These are phyloP conservation scores for Drosophila nr. perissopoda DNA, from an alignment of 2,888 invertebrate genomes.

Conservation along the genomic window DNA sequence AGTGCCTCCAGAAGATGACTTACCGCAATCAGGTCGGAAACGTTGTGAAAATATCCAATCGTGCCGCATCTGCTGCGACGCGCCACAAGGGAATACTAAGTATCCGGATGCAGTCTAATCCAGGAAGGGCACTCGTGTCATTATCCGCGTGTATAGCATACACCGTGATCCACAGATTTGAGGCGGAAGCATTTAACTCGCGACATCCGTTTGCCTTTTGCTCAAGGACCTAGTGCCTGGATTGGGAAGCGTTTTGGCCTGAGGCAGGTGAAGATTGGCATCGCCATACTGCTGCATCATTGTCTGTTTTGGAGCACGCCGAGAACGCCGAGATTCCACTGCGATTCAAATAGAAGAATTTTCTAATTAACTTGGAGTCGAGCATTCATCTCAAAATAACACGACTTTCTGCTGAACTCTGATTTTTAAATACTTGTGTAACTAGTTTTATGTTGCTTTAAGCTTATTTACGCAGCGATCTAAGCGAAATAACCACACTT, in stretches of 20 bases:
- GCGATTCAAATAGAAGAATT: conserved; percentile 23
- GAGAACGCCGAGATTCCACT: conserved; percentile 36
- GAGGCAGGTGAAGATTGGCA: conserved; percentile 77
- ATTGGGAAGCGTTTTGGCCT: conserved; percentile 82
- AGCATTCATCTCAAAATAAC: conserved; percentile 41
- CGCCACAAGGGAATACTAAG: conserved; percentile 85
- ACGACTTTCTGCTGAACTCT: background rate
- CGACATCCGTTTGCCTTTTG: conserved; percentile 84
- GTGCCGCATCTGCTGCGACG: conserved; percentile 85
- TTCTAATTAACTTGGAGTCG: conserved; percentile 31
- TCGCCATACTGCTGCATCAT: conserved; percentile 48
- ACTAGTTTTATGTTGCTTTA: conserved; percentile 3
- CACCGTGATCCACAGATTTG: conserved; percentile 87
- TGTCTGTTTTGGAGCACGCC: conserved; percentile 37
- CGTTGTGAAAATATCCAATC: conserved; percentile 86
- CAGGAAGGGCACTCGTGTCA: conserved; percentile 80
- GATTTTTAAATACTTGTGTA: background rate
- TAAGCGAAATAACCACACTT: conserved; percentile 4
- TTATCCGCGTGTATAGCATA: conserved; percentile 84
- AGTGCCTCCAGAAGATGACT: conserved; percentile 85
- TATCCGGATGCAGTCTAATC: conserved; percentile 84
- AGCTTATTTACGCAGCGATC: conserved; percentile 11
- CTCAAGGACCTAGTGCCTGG: conserved; percentile 82
- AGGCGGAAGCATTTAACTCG: conserved; percentile 85
- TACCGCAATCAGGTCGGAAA: conserved; percentile 86